Conservation (phyloP, 2,797 vertebrate genomes). For the Enteromius anoplus region DNA sequence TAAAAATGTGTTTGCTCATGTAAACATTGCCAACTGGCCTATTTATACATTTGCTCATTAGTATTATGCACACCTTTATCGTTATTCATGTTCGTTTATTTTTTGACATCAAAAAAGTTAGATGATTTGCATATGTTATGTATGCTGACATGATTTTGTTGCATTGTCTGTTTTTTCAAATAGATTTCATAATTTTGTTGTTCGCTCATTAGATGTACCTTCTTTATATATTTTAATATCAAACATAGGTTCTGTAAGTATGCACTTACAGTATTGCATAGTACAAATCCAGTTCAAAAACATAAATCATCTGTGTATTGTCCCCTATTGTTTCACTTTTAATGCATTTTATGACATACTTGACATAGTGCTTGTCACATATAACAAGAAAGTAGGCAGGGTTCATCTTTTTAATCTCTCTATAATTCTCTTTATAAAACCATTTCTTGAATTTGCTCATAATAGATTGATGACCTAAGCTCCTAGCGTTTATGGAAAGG, state of each 20-base stretch:
- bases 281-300: not conserved
- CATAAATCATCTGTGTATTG: not conserved
- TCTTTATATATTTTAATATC: not conserved
- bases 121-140: not conserved
- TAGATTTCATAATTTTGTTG: not conserved
- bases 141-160: not conserved
- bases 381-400: not conserved
- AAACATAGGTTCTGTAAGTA: not conserved
- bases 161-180: not conserved
- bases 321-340: not conserved
- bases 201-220: not conserved
- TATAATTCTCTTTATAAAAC: constrained; percentile 14
- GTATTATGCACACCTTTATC: not conserved
- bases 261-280: not conserved
- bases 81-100: not conserved
- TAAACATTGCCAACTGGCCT: not conserved
- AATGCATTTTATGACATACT: not conserved
- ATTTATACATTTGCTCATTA: not conserved
- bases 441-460: not conserved
- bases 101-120: not conserved
- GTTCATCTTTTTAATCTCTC: not conserved
- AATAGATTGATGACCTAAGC: not conserved
- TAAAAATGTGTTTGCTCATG: not conserved
- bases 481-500: constrained; percentile 35
- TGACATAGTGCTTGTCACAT: not conserved